phyloP scores from a whole-genome alignment of 2,113 vertebrate species.

The Lutjanus erythropterus region DNA sequence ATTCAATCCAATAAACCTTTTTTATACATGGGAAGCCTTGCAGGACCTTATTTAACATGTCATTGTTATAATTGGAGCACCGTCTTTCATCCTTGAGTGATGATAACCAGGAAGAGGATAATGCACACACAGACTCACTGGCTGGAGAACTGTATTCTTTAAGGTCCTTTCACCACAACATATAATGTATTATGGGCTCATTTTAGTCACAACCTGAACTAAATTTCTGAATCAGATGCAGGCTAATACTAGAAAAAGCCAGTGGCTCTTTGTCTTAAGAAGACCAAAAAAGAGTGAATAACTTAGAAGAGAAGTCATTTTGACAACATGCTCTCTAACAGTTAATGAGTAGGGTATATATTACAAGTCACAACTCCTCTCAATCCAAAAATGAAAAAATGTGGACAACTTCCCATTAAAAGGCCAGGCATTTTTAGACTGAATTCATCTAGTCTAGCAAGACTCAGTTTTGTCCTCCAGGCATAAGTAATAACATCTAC shows the following conservation, averaged over 20 bases:
- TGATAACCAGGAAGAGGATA: not conserved
- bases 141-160: not conserved
- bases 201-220: not conserved
- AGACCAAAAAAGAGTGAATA: not conserved
- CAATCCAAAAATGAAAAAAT: not conserved
- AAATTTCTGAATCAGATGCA: not conserved
- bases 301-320: not conserved
- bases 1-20: slow-evolving; percentile 13
- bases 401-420: not conserved
- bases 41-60: not conserved
- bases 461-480: not conserved
- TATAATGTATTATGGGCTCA: not conserved
- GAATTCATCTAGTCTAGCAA: not conserved
- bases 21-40: not conserved
- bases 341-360: not conserved
- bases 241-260: not conserved
- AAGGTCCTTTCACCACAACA: not conserved
- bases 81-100: not conserved
- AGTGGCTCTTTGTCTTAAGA: not conserved
- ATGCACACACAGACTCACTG: not conserved
- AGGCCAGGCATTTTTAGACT: not conserved
- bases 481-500: not conserved
- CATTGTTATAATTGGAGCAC: not conserved
- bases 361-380: not conserved
- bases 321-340: not conserved